Evolutionary conservation across 2,888 invertebrate genomes (phyloP).

Genomic region (Cantharis nigra): DNA sequence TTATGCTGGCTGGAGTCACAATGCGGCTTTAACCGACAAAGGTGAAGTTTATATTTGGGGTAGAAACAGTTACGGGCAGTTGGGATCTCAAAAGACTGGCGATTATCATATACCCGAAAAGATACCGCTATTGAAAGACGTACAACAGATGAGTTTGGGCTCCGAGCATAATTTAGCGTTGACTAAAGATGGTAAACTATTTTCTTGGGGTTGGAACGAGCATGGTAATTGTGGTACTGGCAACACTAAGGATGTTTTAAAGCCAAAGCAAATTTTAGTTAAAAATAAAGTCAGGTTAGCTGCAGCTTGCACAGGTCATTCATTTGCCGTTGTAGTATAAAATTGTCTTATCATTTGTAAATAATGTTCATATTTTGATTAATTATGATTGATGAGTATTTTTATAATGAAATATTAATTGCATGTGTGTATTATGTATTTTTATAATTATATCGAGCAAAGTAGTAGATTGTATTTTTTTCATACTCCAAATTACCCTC

Average conservation of each 20-base stretch:
- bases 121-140: conserved; percentile 58
- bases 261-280: conserved; percentile 53
- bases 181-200: conserved; percentile 66
- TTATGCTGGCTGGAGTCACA: conserved; percentile 80
- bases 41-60: conserved; percentile 77
- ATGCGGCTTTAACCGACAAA: conserved; percentile 65
- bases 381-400: conserved; percentile 47
- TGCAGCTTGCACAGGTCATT: conserved; percentile 60
- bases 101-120: conserved; percentile 56
- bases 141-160: conserved; percentile 68
- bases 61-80: conserved; percentile 79
- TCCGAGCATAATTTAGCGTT: conserved; percentile 81
- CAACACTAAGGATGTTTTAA: conserved; percentile 54
- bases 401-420: conserved; percentile 49
- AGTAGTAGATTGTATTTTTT: conserved; percentile 1
- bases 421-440: conserved; percentile 51
- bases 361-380: conserved; percentile 27
- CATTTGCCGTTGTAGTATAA: conserved; percentile 58
- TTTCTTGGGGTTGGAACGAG: conserved; percentile 91
- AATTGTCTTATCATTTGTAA: conserved; percentile 29
- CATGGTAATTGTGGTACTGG: conserved; percentile 83
- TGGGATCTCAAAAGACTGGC: conserved; percentile 60
- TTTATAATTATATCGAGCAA: conserved; percentile 51
- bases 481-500: background rate
- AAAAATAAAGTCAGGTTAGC: conserved; percentile 39